Evolutionary conservation across 2,113 vertebrate genomes (phyloP).

Genomic region (Bothrops jararaca): DNA sequence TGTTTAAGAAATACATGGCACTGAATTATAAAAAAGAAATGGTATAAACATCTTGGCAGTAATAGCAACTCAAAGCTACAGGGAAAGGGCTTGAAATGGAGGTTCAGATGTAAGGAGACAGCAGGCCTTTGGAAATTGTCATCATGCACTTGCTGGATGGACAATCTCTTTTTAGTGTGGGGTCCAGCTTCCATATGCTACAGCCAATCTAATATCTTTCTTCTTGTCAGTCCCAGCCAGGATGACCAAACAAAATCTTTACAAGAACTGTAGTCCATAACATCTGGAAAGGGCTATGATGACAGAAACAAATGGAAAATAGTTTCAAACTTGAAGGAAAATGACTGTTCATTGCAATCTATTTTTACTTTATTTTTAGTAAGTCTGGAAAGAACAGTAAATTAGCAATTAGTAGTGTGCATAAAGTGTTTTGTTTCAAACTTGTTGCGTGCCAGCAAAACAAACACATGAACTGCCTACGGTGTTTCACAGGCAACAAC

Average conservation of each 20-base stretch:
- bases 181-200: neutral
- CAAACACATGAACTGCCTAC: neutral
- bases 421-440: neutral
- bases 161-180: neutral
- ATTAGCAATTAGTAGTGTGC: neutral
- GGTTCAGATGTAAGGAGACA: neutral
- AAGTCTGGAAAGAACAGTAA: neutral
- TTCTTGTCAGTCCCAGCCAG: neutral
- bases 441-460: neutral
- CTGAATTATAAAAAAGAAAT: neutral
- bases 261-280: neutral
- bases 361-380: neutral
- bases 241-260: neutral
- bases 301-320: neutral
- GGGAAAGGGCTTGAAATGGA: neutral
- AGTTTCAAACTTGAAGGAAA: neutral
- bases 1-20: slow-evolving; percentile 39
- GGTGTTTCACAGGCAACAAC: neutral
- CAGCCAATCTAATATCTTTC: neutral
- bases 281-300: neutral
- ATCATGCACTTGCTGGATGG: neutral
- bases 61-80: neutral
- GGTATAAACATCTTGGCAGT: neutral
- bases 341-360: neutral
- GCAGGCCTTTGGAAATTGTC: neutral